Evolutionary conservation across 2,888 invertebrate genomes (phyloP).

Genomic region (Agelastica alni): DNA sequence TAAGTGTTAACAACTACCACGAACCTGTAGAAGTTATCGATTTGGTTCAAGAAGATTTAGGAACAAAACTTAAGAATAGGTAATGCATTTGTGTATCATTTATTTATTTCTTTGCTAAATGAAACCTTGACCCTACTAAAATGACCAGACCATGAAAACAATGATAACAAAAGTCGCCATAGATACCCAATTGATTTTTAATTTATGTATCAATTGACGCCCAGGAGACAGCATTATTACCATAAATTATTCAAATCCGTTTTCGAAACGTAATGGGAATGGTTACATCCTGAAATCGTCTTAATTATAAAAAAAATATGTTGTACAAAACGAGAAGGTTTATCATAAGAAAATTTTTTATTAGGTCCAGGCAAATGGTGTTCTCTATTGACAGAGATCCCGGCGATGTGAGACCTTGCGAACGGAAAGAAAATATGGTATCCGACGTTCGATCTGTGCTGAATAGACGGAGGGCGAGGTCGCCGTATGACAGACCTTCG

Average conservation of each 20-base stretch:
- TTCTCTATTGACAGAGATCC: conserved; percentile 42
- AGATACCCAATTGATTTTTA: conserved; percentile 1
- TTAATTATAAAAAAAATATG: neutral
- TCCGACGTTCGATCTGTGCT: conserved; percentile 29
- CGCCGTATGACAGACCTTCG: conserved; percentile 5
- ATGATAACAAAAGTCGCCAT: conserved; percentile 3
- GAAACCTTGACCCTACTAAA: too few relatives aligned
- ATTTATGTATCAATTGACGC: neutral
- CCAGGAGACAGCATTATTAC: neutral
- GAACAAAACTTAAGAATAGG: conserved; percentile 43
- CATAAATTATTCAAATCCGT: neutral
- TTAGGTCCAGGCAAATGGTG: conserved; percentile 43
- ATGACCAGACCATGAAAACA: too few relatives aligned
- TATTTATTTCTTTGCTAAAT: too few relatives aligned
- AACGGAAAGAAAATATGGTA: conserved; percentile 29
- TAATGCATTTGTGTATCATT: too few relatives aligned
- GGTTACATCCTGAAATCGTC: too few relatives aligned
- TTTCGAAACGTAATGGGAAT: too few relatives aligned
- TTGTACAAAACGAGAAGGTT: neutral
- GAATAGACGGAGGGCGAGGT: conserved; percentile 26
- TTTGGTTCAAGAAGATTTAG: conserved; percentile 41
- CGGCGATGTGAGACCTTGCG: conserved; percentile 13
- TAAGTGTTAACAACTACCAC: conserved; percentile 39
- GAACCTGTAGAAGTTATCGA: conserved; percentile 21
- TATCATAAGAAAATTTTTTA: neutral